Conservation (phyloP, 2,797 vertebrate genomes). For the Sorex maritimensis region DNA sequence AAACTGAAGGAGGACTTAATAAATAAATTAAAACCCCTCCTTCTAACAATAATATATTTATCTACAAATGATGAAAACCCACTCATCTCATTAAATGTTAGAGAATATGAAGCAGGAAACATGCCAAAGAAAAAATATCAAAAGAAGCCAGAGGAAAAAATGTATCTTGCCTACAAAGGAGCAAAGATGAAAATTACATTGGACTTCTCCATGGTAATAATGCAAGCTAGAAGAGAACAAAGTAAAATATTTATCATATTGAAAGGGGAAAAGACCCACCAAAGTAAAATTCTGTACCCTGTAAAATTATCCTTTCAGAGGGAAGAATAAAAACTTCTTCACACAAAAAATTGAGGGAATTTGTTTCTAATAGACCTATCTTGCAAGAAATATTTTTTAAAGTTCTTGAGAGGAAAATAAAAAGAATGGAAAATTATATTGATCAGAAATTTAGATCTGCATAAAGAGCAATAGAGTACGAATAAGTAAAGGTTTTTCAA, state of each 20-base stretch:
- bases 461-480: conserved; percentile 37
- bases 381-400: conserved; percentile 38
- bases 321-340: conserved; percentile 17
- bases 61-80: conserved; percentile 31
- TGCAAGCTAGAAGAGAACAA: not conserved
- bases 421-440: conserved; percentile 23
- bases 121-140: conserved; percentile 5
- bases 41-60: conserved; percentile 60
- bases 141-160: not conserved
- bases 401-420: not conserved
- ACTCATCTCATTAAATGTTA: conserved; percentile 42
- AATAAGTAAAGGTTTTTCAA: conserved; percentile 1
- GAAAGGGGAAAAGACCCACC: not conserved
- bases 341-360: conserved; percentile 35
- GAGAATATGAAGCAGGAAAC: not conserved
- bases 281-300: conserved; percentile 38
- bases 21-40: conserved; percentile 42
- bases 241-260: conserved; percentile 11
- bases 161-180: not conserved
- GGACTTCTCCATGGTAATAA: not conserved
- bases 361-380: conserved; percentile 19
- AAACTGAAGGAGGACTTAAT: conserved; percentile 60
- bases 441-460: not conserved
- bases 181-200: conserved; percentile 29
- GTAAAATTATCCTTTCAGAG: conserved; percentile 7